Percentiles rank a stretch among this genome's conserved stretches.
phyloP scores from a whole-genome alignment of 2,888 invertebrate genomes.

The Machimus atricapillus region DNA sequence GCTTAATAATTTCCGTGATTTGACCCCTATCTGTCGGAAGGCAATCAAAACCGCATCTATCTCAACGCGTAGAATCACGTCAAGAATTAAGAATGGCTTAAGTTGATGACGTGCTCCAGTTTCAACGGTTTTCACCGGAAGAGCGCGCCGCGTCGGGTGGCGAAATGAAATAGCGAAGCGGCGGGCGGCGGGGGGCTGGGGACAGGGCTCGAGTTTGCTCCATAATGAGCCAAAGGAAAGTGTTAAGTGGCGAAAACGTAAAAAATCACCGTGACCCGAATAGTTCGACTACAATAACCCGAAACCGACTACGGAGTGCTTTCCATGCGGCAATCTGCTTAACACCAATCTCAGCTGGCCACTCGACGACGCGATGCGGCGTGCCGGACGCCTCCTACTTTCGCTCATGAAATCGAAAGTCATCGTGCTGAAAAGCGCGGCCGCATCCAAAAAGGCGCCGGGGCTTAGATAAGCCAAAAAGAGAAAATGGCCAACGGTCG shows the following conservation, averaged over 20 bases:
- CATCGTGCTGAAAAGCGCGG: slow-evolving; percentile 50
- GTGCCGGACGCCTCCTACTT: slow-evolving; percentile 50
- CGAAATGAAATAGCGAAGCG: not conserved
- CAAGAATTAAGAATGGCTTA: not conserved
- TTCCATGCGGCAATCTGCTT: not conserved
- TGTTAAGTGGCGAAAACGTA: not conserved
- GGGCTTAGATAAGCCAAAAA: slow-evolving; percentile 8
- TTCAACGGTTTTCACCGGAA: not conserved
- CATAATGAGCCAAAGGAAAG: not conserved
- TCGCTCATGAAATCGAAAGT: slow-evolving; percentile 61
- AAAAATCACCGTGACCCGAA: not conserved
- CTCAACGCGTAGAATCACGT: not conserved
- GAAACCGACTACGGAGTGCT: not conserved
- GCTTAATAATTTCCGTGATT: not conserved
- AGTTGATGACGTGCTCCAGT: not conserved
- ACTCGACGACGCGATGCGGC: not conserved
- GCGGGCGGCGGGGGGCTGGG: not conserved
- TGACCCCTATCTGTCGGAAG: not conserved
- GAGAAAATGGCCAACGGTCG: not conserved
- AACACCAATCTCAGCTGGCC: not conserved
- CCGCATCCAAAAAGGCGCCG: not conserved
- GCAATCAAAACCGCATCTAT: not conserved
- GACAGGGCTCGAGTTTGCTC: not conserved
- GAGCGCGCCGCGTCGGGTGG: not conserved
- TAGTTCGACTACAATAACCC: not conserved